phyloP scores from a whole-genome alignment of 2,113 vertebrate genomes.

The Engystomops pustulosus region DNA sequence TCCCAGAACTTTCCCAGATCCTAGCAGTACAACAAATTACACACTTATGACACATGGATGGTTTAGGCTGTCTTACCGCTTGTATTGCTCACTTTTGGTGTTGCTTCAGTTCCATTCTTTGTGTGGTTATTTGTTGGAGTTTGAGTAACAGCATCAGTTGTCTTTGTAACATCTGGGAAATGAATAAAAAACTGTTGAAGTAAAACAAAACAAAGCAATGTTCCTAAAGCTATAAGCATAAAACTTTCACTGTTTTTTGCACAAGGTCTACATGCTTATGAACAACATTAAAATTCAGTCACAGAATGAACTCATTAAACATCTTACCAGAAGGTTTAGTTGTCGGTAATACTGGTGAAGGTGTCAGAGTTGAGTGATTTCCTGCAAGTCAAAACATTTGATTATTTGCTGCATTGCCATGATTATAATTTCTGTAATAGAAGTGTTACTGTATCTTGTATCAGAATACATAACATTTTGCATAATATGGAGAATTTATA shows the following conservation, averaged over 20 bases:
- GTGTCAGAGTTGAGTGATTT: neutral
- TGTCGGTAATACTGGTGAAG: neutral
- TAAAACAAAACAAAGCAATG: neutral
- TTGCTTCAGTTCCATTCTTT: slow-evolving; percentile 8
- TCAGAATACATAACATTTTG: neutral
- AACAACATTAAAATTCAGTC: neutral
- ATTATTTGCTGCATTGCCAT: neutral
- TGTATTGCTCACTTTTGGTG: neutral
- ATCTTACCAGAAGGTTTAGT: neutral
- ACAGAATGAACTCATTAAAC: neutral
- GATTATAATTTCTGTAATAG: neutral
- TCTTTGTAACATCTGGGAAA: neutral
- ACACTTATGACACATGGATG: too few species aligned
- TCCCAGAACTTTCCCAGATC: too few species aligned
- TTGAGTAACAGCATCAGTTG: neutral
- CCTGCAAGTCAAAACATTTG: slow-evolving; percentile 1
- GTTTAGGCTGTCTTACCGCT: slow-evolving; percentile 2
- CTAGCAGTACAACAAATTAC: too few species aligned
- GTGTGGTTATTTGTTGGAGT: neutral
- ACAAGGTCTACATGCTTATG: neutral
- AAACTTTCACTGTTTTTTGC: slow-evolving; percentile 5
- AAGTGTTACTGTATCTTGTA: neutral
- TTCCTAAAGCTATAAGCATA: neutral
- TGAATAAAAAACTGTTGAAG: neutral
- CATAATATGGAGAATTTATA: too few species aligned